A percentile compares a stretch with the other conserved stretches of the same genome.
These are phyloP conservation scores for Gallinago jamesoni DNA, from an alignment of 2,113 vertebrate genomes.

Conservation along the genomic window DNA sequence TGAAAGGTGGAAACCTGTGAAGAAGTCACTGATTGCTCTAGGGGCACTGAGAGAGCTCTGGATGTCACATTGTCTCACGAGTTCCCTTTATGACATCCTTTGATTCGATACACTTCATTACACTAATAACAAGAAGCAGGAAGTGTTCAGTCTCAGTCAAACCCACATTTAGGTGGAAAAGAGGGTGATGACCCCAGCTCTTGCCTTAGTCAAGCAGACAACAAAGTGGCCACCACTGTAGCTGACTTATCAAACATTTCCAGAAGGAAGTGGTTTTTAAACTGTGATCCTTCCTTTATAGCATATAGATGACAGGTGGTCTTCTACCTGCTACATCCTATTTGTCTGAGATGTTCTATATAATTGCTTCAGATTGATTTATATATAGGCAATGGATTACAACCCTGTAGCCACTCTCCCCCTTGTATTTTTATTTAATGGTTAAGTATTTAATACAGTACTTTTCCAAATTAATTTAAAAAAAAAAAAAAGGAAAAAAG, in stretches of 20 bases:
- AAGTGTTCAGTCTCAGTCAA: constrained; percentile 31
- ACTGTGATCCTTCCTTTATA: neutral
- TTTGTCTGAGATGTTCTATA: neutral
- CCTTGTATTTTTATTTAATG: neutral
- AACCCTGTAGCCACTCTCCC: neutral
- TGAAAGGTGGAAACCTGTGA: neutral
- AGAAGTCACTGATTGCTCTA: neutral
- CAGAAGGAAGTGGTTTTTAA: neutral
- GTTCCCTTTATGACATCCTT: neutral
- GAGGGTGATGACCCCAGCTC: neutral
- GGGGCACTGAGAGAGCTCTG: neutral
- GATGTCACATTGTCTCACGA: neutral
- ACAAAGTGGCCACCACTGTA: neutral
- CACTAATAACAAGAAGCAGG: neutral
- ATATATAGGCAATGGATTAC: neutral
- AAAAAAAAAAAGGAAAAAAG: neutral
- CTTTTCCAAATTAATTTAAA: neutral
- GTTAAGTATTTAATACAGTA: neutral
- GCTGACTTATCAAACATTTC: neutral
- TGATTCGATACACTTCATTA: neutral
- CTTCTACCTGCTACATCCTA: neutral
- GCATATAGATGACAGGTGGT: neutral
- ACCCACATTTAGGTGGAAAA: neutral
- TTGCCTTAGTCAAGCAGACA: constrained; percentile 6
- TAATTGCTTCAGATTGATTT: neutral